A percentile compares a stretch with the other conserved stretches of the same genome.
These are phyloP conservation scores for Luperina nickerlii DNA, from an alignment of 2,888 invertebrate genomes.

Conservation along the genomic window DNA sequence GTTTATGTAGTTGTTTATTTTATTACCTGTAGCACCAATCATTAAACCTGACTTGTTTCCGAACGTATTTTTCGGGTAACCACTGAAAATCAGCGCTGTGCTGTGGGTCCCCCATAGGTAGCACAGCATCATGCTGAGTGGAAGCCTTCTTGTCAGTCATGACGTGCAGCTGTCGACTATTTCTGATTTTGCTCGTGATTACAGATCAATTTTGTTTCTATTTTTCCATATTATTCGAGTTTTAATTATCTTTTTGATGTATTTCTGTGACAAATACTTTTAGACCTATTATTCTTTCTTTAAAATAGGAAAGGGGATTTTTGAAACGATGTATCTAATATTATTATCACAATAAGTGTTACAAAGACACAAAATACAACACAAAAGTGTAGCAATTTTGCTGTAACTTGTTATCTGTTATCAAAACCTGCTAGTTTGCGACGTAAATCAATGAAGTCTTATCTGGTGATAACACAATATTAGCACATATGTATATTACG, in stretches of 20 bases:
- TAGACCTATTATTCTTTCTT: neutral
- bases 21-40: too few relatives aligned
- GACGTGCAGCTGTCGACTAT: too few relatives aligned
- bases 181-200: too few relatives aligned
- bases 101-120: too few relatives aligned
- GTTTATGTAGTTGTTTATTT: too few relatives aligned
- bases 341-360: neutral
- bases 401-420: conserved; percentile 12
- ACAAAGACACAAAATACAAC: neutral
- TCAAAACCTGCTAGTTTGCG: conserved; percentile 13
- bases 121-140: too few relatives aligned
- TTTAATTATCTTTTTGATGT: neutral
- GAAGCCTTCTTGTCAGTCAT: too few relatives aligned
- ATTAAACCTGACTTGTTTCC: too few relatives aligned
- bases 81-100: too few relatives aligned
- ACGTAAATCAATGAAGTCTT: conserved; percentile 31
- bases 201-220: neutral
- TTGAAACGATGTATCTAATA: neutral
- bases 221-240: neutral
- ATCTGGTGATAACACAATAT: conserved; percentile 39
- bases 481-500: conserved; percentile 1
- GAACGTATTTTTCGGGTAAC: too few relatives aligned
- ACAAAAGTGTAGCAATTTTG: neutral
- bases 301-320: neutral
- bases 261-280: neutral